A percentile compares a stretch with the other conserved stretches of the same genome.
Conservation (phyloP, 2,113 vertebrate genomes). For the Morone chrysops region DNA sequence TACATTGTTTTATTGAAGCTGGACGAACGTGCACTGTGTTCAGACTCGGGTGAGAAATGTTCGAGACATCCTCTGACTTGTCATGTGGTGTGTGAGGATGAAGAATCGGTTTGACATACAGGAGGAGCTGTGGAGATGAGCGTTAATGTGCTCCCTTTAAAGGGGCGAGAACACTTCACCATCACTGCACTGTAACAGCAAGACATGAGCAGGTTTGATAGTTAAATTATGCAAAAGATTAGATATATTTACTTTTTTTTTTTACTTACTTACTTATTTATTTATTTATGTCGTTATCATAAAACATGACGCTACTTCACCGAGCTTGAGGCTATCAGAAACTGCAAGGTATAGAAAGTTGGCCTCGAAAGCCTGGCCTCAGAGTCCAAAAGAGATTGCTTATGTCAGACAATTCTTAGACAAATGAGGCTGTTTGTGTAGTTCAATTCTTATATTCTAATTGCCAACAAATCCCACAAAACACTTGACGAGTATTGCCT, state of each 20-base stretch:
- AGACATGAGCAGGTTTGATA: neutral
- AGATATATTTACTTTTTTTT: no score
- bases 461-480: no score
- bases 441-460: no score
- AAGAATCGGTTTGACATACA: slow-evolving; percentile 47
- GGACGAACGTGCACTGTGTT: neutral
- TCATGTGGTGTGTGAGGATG: slow-evolving; percentile 4
- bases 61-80: neutral
- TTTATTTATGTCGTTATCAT: neutral
- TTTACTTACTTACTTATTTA: no score
- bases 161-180: neutral
- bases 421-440: no score
- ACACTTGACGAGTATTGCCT: no score
- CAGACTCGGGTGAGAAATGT: slow-evolving; percentile 4
- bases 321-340: no score
- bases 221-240: neutral
- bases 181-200: neutral
- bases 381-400: no score
- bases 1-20: slow-evolving; percentile 30
- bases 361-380: no score
- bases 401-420: no score
- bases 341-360: no score
- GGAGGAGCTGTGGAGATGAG: neutral
- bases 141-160: neutral
- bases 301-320: neutral